Base-by-base conservation (phyloP, 2,797 vertebrate genomes). In the Acridotheres tristis region DNA sequence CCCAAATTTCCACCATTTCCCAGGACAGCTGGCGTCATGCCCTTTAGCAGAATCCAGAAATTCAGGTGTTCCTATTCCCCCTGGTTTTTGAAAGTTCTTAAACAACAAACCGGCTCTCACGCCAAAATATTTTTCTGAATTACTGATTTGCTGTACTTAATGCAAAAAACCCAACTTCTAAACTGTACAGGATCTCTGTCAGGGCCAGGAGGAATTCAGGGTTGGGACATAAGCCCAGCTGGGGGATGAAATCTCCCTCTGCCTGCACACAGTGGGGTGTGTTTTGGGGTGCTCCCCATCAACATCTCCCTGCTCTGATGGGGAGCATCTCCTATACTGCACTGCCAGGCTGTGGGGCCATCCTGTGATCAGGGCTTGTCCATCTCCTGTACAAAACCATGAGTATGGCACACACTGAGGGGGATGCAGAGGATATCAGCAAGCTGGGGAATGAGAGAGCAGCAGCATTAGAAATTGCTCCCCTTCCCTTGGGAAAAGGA, bases 221-320 rank as follows among this genome's bases (percentile, higher is more conserved):
- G 30, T 3, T 0, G 0, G 18, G 68, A 47, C 8, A 27, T 0
- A 2, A 88, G 32, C 34, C 63, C 34, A 22, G 36, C 36, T 15
- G 30, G 40, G 16, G 62, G 25, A 18, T n/a, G 43, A 45, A 54
- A 30, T 20, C 51, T 19, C 32, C 16, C 40, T 27, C 29, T 57
- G 7, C 47, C 10, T 0, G 0, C 58, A 63, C 21, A 27, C 16
- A 23, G 25, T 1, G 9, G 36, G 27, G 25, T 6, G 13, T 4
- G 1, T 54, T 89, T 62, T 5, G 9, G 32, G 48, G 13, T 1
- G 2, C 20, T 69, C 54, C 38, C 21, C 25, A 25, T 6, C 1
- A 1, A n/a, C 7, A n/a, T 3, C 0, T 71, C 62, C n/a, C 50
- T 42, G 36, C 1, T 4, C 5, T 7, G 3, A 58, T 7, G 27